Evolutionary conservation across 2,113 vertebrate genomes (phyloP), one percentile per base, ranked within the genome.

Genomic region (Hippotragus niger): DNA sequence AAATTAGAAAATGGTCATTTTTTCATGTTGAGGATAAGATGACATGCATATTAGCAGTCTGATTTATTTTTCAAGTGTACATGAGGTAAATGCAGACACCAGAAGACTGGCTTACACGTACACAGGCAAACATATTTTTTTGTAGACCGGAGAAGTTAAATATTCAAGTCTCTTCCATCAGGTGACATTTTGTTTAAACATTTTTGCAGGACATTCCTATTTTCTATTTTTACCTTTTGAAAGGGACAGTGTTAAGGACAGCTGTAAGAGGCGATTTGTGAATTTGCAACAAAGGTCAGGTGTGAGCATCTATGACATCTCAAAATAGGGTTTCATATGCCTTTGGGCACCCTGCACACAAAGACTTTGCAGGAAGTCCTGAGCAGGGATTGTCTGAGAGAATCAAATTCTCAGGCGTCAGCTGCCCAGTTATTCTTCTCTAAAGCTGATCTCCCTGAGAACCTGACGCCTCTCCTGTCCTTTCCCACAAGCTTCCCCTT

Each of bases 401-500:
- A 82, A 55, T 97, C 62, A 43, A 23, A 55, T 85, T 88, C 52
- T 40, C 50, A 3, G 2, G 80, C 6, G 4, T 78, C 17, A 16
- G 19, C 85, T 81, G 74, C 93, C 53, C 21, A 5, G 0, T 57
- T 76, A 64, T 76, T 96, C 36, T 90, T 94, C 91, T n/a, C 45
- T 67, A 43, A 47, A 94, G 64, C 23, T 33, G 81, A 95, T 88
- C 88, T 92, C 52, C 93, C 64, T 95, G 94, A 95, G 91, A 94
- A 88, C 87, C 40, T 81, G 55, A 31, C 33, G 3, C 27, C 13
- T 13, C 1, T 10, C 33, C 27, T 60, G 50, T 40, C 11, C 43
- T 60, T 81, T 89, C 52, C 90, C 84, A 64, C 76, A 53, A 45
- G 23, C 36, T 64, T 19, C 33, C 86, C 64, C 76, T 50, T 6